Evolutionary conservation across 2,888 invertebrate species (phyloP), one percentile per base, ranked within the genome.

Genomic region (Eilema griseolum): DNA sequence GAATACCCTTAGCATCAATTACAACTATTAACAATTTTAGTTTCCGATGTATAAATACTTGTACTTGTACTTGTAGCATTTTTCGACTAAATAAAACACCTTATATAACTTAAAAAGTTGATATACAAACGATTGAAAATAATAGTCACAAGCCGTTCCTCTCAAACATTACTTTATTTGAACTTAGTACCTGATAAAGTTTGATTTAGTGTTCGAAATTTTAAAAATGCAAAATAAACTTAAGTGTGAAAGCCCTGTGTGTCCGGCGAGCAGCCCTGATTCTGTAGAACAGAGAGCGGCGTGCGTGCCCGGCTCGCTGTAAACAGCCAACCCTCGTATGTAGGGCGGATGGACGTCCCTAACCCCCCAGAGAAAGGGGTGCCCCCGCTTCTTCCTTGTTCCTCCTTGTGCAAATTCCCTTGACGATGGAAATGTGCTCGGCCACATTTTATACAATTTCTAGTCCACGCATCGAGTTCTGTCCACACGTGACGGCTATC

Each of bases 391-490:
- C 94, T 95, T 94, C 95, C 95, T 94, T 92, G 92, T 94, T 92
- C 93, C 95, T 94, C 95, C 95, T 95, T 95, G 94, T 95, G 95
- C 95, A 94, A 95, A 95, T 95, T 95, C 95, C 95, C 95, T 92
- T 91, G 95, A 91, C 95, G 95, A 95, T 95, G 94, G 94, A 95
- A 95, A 94, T 94, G 93, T 93, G 93, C 92, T 94, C 93, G 90
- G 93, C 94, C 94, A 95, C 95, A 94, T 95, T 95, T 95, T 95
- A 95, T 94, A 95, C 94, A 95, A 95, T 94, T 94, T 94, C 93
- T 94, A 93, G 93, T 90, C 90, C 87, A 88, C 89, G 88, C 89
- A 88, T 86, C 86, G 89, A 91, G 89, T 88, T 88, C 88, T 88
- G 89, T 88, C 83, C 83, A 82, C 81, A 78, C 75, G 72, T 83